A percentile compares a stretch with the other conserved stretches of the same genome.
These are phyloP conservation scores for Emydocephalus ijimae DNA, from an alignment of 2,113 vertebrate genomes.

Conservation along the genomic window DNA sequence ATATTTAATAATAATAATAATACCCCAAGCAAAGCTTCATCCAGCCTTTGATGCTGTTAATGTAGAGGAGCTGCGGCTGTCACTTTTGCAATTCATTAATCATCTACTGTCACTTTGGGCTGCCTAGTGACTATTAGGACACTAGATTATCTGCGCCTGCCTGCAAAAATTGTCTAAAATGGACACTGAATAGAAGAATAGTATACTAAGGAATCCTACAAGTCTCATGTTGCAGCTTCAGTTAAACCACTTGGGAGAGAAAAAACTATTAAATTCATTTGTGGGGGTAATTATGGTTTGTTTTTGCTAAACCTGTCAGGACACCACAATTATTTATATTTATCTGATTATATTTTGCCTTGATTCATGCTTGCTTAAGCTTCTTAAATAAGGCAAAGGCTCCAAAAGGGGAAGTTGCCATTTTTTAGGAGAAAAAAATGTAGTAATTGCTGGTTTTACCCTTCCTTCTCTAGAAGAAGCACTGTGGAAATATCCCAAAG, in stretches of 20 bases:
- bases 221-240: background rate
- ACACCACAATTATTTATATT: background rate
- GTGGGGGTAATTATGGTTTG: background rate
- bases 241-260: background rate
- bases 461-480: background rate
- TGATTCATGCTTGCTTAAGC: background rate
- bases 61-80: background rate
- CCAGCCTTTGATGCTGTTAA: background rate
- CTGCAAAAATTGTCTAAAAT: background rate
- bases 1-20: background rate
- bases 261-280: background rate
- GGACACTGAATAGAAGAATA: rapidly evolving
- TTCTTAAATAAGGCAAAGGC: background rate
- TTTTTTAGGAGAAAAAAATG: background rate
- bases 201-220: background rate
- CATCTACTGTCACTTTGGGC: background rate
- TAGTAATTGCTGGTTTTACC: background rate
- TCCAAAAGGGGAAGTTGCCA: background rate
- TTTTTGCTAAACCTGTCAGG: background rate
- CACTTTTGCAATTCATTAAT: background rate
- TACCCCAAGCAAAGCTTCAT: background rate
- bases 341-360: background rate
- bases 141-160: rapidly evolving
- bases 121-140: no score
- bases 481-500: background rate